Percentiles rank a stretch among this genome's conserved stretches.
Evolutionary conservation across 1,140 invertebrate genomes (phyloP).

Genomic region (Homarus americanus): DNA sequence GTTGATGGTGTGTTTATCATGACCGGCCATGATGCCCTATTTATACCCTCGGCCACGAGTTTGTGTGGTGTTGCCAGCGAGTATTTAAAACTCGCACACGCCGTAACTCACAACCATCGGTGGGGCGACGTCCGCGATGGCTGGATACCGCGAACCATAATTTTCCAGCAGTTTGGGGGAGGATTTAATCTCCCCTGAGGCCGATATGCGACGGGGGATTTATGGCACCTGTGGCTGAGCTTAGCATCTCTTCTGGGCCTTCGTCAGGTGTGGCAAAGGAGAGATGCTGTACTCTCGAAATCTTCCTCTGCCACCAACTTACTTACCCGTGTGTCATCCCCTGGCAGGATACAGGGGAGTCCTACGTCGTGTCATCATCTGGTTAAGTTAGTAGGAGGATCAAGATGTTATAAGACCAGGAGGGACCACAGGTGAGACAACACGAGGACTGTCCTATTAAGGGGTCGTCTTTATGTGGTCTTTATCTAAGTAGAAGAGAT

Average conservation of each 20-base stretch:
- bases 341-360: no score
- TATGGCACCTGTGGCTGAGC: background rate
- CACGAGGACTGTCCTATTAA: no score
- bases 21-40: no score
- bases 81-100: background rate
- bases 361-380: no score
- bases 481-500: no score
- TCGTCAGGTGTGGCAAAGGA: background rate
- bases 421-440: no score
- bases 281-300: background rate
- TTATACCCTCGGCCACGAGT: background rate
- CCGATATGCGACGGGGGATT: slow-evolving; percentile 7
- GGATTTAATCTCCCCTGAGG: slow-evolving; percentile 44
- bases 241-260: background rate
- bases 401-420: no score
- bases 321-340: no score
- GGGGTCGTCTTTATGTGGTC: no score
- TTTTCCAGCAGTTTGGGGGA: slow-evolving; percentile 60
- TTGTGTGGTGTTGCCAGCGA: background rate
- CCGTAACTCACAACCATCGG: slow-evolving; percentile 22
- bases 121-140: slow-evolving; percentile 36
- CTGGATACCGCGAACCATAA: slow-evolving; percentile 48
- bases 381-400: no score
- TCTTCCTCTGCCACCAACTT: no score
- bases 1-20: no score